A percentile compares a stretch with the other conserved stretches of the same genome.
Conservation (phyloP, 2,888 invertebrate species). For the Torymus aiolomorphi region DNA sequence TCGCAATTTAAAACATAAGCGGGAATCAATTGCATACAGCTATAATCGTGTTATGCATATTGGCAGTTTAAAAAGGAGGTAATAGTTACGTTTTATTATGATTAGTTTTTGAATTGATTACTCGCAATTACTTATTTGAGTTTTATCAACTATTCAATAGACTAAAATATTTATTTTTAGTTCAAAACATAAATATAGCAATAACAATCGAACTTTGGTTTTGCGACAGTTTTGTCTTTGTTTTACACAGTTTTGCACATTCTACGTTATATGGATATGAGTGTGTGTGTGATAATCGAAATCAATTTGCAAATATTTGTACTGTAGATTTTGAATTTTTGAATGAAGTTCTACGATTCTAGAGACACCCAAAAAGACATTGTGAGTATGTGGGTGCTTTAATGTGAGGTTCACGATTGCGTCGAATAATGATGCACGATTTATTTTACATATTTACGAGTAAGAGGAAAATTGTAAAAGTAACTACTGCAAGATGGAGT, state of each 20-base stretch:
- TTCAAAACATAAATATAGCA: conserved; percentile 29
- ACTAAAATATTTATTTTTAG: conserved; percentile 46
- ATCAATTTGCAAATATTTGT: conserved; percentile 56
- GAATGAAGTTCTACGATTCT: conserved; percentile 7
- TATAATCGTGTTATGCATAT: conserved; percentile 36
- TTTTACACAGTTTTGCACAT: conserved; percentile 38
- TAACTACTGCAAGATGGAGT: conserved; percentile 48
- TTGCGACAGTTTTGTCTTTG: conserved; percentile 30
- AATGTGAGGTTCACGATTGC: conserved; percentile 45
- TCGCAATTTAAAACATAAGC: conserved; percentile 17
- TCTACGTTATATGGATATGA: conserved; percentile 27
- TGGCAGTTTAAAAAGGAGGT: conserved; percentile 18
- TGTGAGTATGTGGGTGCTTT: conserved; percentile 32
- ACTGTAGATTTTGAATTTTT: conserved; percentile 39
- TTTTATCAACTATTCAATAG: conserved; percentile 25
- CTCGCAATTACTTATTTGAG: conserved; percentile 29
- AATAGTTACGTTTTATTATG: conserved; percentile 35
- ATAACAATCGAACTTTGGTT: conserved; percentile 38
- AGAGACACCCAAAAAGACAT: conserved; percentile 16
- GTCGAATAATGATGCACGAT: conserved; percentile 33
- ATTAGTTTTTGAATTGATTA: conserved; percentile 34
- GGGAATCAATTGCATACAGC: conserved; percentile 20
- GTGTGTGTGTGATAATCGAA: conserved; percentile 48
- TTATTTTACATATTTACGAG: conserved; percentile 54
- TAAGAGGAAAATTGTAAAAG: conserved; percentile 53